Conservation (phyloP, 2,797 vertebrate genomes). For the Rhodeus uyekii region DNA sequence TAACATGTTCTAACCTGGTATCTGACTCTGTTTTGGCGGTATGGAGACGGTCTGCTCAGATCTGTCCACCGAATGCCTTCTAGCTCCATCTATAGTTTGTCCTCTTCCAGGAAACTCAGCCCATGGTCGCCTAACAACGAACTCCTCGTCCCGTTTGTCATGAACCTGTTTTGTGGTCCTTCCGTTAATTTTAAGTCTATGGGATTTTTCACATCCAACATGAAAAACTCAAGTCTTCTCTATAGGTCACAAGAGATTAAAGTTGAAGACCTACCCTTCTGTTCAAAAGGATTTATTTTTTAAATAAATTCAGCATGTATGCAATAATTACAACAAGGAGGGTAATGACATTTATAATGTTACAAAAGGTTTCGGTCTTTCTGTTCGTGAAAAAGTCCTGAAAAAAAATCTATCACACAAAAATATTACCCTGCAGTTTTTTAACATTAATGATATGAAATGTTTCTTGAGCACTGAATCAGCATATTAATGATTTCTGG, state of each 20-base stretch:
- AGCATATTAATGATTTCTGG: neutral
- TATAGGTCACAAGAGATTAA: neutral
- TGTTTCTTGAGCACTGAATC: neutral
- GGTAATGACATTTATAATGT: neutral
- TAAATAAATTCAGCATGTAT: neutral
- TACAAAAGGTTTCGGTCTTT: neutral
- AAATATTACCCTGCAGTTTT: neutral
- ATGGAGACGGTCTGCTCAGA: neutral
- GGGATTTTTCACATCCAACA: neutral
- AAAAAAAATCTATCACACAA: neutral
- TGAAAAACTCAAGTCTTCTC: neutral
- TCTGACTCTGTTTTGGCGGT: constrained; percentile 3
- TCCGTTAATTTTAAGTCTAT: neutral
- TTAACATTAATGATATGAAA: neutral
- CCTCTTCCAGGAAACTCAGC: constrained; percentile 82
- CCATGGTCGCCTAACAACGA: constrained; percentile 64
- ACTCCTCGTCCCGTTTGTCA: constrained; percentile 82
- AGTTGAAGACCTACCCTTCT: neutral
- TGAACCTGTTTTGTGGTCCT: constrained; percentile 74
- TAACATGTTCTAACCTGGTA: constrained; percentile 61
- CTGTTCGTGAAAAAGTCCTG: no score
- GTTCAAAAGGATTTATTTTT: neutral
- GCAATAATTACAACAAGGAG: neutral
- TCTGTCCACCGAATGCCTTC: constrained; percentile 18
- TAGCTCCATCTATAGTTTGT: constrained; percentile 64